A percentile compares a stretch with the other conserved stretches of the same genome.
Evolutionary conservation across 2,113 vertebrate species (phyloP).

Genomic region (Nothocercus julius): DNA sequence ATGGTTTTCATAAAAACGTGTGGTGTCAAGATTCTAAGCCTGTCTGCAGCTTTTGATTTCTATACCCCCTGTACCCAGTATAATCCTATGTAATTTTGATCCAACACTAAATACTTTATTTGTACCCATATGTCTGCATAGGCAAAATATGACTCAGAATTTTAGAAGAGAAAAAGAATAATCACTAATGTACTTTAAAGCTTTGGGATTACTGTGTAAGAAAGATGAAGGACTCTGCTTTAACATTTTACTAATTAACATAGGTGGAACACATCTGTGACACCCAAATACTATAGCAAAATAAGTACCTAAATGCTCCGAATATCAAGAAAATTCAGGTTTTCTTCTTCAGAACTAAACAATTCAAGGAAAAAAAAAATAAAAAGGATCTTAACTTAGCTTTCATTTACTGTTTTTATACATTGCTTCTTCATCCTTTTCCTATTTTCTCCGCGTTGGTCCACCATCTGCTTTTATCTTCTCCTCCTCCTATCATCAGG

Average conservation of each 20-base stretch:
- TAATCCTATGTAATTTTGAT: background rate
- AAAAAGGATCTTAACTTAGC: background rate
- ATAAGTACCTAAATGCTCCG: background rate
- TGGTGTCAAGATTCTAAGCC: background rate
- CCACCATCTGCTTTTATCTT: background rate
- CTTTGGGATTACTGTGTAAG: background rate
- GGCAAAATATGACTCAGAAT: background rate
- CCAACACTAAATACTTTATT: background rate
- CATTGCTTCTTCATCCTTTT: background rate
- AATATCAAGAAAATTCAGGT: background rate
- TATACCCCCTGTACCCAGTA: background rate
- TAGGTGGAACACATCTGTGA: background rate
- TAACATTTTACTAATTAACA: background rate
- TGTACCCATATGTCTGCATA: background rate
- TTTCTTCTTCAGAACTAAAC: background rate
- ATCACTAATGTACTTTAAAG: background rate
- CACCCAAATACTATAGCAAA: background rate
- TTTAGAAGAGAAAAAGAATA: background rate
- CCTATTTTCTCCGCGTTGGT: background rate
- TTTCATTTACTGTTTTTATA: background rate
- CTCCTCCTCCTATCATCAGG: background rate
- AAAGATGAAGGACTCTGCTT: background rate
- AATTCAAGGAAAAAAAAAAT: background rate
- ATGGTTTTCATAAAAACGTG: slow-evolving; percentile 31
- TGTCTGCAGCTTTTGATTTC: background rate